Base-by-base conservation (phyloP, 2,113 vertebrate species). In the Neopipo cinnamomea region DNA sequence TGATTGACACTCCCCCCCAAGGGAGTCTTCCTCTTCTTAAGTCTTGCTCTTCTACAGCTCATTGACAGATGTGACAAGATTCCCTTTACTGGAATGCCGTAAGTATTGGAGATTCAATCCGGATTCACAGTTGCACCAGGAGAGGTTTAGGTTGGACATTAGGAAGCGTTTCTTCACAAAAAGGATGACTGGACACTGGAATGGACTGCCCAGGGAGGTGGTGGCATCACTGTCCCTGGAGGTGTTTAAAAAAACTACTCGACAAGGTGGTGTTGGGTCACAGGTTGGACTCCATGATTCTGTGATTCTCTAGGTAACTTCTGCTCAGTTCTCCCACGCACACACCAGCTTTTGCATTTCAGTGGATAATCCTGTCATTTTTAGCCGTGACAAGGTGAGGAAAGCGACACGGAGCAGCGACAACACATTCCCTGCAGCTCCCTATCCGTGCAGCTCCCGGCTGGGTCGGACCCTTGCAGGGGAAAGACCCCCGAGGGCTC, bases 31-130 rank as follows among this genome's bases (percentile, higher is more conserved):
- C n/a, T n/a, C n/a, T n/a, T n/a, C n/a, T n/a, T n/a, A 76, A 41
- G 53, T 3, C 28, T n/a, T 22, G 2, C 15, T 53, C 13, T 72
- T 47, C 24, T 41, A 7, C 49, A 88, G 46, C 4, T 42, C 30
- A 33, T 11, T 44, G 12, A 33, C 13, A 76, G 35, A 25, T 3
- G 17, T 6, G 52, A 22, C 18, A 37, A 39, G 49, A 75, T 13
- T 47, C 30, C 24, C 11, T 5, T 2, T 3, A 11, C 9, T 6
- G 3, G 10, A 44, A n/a, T 3, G 30, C 14, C 4, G 0, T 3
- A 59, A 79, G 16, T 6, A 39, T 1, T 6, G 14, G 7, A 6
- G 22, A 63, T 5, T 14, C 67, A n/a, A 13, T 27, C 11, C 41
- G 2, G 3, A 65, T 6, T 22, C 53, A 61, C 35, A 31, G 8